These are phyloP conservation scores for Rhegmatorhina hoffmannsi DNA, from an alignment of 2,113 vertebrate genomes.

Conservation along the genomic window DNA sequence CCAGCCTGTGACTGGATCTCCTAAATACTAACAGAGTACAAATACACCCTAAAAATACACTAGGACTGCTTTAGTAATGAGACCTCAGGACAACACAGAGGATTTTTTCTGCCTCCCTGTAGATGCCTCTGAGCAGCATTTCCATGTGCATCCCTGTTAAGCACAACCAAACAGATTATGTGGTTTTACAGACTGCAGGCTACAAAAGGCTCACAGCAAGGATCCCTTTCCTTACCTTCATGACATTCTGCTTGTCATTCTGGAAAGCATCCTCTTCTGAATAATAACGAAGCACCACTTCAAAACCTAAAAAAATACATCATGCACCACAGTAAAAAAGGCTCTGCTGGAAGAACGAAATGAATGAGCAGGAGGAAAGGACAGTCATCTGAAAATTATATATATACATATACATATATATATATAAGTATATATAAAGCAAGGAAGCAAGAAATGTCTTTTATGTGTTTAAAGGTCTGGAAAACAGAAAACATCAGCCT, in stretches of 20 bases:
- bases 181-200: neutral
- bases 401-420: no score
- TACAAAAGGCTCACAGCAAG: neutral
- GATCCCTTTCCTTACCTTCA: neutral
- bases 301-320: neutral
- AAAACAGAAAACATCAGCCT: neutral
- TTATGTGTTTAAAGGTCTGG: neutral
- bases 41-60: neutral
- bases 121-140: neutral
- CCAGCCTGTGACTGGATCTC: neutral
- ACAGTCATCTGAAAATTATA: neutral
- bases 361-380: neutral
- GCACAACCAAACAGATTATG: neutral
- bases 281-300: neutral
- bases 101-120: neutral
- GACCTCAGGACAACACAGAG: neutral
- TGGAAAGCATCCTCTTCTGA: neutral
- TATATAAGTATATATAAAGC: neutral
- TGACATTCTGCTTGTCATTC: neutral
- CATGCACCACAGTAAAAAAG: neutral
- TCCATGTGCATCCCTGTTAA: neutral
- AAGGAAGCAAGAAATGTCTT: neutral
- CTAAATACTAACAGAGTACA: neutral
- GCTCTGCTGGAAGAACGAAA: neutral
- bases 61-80: neutral